Evolutionary conservation across 2,797 vertebrate genomes (phyloP), one percentile per base, ranked within the genome.

Genomic region (Florisuga fusca): DNA sequence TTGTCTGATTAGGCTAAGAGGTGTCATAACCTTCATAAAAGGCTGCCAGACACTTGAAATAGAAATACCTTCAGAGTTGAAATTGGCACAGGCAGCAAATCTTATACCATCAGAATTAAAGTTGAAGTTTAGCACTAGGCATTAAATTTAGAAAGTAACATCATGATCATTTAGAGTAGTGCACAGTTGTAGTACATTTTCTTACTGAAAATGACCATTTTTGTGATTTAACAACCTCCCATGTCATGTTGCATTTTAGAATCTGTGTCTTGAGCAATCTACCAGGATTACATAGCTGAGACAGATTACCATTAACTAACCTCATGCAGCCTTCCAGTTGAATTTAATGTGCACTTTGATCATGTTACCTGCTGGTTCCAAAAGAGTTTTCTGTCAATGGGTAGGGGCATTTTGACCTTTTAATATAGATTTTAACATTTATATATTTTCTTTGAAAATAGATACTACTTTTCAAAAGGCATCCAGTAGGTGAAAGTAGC

Each of bases 1-100:
- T 91, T 86, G 33, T 21, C 50, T 94, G 83, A 72, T 95, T 75
- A 83, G 69, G 33, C 64, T 88, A 73, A 86, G 63, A 91, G 46
- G 18, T 77, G 57, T 85, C 76, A 57, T 5, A 89, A 54, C 31
- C 73, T 86, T 85, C 61, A 64, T 11, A 68, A 83, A 86, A 83
- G 53, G 15, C 72, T 85, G 53, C 19, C 57, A 89, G 75, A 48
- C 43, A 10, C 20, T 17, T 21, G 19, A 57, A 89, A 45, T 27
- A 74, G 41, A 87, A 77, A 67, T 57, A 45, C 33, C 31, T 63
- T 78, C 18, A 27, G 12, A 81, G 34, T 1, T 79, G 55, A 71
- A 45, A 57, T 57, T 46, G 72, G 12, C 14, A 66, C 19, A 68
- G 27, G 5, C 20, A 76, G 45, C 8, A 59, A 66, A 26, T 27